A percentile compares a stretch with the other conserved stretches of the same genome.
Evolutionary conservation across 2,797 vertebrate genomes (phyloP).

Genomic region (Aldrovandia affinis): DNA sequence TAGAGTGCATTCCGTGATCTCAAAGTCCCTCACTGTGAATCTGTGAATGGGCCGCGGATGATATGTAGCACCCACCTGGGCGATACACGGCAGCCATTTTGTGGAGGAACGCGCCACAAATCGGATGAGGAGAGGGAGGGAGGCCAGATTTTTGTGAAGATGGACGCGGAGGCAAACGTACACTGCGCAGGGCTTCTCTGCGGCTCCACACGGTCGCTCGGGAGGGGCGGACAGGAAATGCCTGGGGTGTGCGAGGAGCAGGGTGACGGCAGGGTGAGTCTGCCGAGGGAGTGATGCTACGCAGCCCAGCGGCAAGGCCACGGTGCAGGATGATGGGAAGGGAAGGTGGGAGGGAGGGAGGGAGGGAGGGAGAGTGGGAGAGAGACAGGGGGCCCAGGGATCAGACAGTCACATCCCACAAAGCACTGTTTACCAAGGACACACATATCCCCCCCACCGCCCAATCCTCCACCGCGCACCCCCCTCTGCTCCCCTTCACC

Average conservation of each 20-base stretch:
- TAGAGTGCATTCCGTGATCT: no score
- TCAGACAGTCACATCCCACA: constrained; percentile 77
- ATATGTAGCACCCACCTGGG: no score
- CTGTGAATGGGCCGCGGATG: no score
- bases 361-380: neutral
- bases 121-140: no score
- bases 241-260: neutral
- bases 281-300: neutral
- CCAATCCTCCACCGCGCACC: neutral
- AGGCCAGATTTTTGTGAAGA: no score
- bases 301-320: neutral
- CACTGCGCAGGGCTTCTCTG: no score
- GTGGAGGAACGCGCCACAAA: no score
- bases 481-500: neutral
- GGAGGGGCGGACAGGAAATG: neutral
- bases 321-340: neutral
- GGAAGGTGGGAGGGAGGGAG: neutral
- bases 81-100: no score
- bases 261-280: constrained; percentile 8
- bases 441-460: no score
- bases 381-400: constrained; percentile 56
- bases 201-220: neutral
- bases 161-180: no score
- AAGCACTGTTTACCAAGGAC: constrained; percentile 75
- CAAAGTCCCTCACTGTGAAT: no score